These are phyloP conservation scores for Indicator indicator DNA, from an alignment of 2,113 vertebrate genomes.

Conservation along the genomic window DNA sequence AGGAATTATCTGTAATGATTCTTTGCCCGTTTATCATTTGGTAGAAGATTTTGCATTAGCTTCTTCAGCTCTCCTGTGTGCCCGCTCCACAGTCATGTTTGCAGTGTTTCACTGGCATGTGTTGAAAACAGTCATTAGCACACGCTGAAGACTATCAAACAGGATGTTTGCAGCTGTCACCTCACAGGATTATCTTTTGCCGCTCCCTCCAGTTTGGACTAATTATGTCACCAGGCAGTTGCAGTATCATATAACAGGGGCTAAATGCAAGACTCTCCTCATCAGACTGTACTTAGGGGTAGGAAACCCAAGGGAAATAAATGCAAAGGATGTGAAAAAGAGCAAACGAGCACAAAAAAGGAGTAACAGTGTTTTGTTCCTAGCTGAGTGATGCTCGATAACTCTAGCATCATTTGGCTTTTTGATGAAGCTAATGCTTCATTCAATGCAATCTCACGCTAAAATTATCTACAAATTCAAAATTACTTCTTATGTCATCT, in stretches of 20 bases:
- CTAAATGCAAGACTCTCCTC: neutral
- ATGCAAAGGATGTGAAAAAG: neutral
- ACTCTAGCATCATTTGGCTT: neutral
- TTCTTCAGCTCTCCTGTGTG: neutral
- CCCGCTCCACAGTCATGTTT: conserved; percentile 15
- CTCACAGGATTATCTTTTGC: conserved; percentile 67
- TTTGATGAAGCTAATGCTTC: conserved; percentile 49
- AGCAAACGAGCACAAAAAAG: neutral
- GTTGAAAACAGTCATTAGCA: conserved; percentile 71
- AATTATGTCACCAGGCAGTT: conserved; percentile 55
- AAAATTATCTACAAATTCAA: conserved; percentile 48
- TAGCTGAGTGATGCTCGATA: neutral
- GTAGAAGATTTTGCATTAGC: conserved; percentile 6
- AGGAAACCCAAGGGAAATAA: neutral
- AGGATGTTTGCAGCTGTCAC: conserved; percentile 69
- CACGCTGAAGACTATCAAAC: conserved; percentile 58
- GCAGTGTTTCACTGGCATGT: conserved; percentile 46
- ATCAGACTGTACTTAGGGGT: neutral
- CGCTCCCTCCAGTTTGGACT: conserved; percentile 16
- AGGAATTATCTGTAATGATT: conserved; percentile 22
- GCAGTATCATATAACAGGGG: neutral
- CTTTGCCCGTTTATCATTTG: neutral
- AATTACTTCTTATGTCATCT: neutral
- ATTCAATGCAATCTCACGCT: conserved; percentile 70
- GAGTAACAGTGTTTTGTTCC: neutral